Evolutionary conservation across 2,113 vertebrate species (phyloP).

Genomic region (Elachura formosa): DNA sequence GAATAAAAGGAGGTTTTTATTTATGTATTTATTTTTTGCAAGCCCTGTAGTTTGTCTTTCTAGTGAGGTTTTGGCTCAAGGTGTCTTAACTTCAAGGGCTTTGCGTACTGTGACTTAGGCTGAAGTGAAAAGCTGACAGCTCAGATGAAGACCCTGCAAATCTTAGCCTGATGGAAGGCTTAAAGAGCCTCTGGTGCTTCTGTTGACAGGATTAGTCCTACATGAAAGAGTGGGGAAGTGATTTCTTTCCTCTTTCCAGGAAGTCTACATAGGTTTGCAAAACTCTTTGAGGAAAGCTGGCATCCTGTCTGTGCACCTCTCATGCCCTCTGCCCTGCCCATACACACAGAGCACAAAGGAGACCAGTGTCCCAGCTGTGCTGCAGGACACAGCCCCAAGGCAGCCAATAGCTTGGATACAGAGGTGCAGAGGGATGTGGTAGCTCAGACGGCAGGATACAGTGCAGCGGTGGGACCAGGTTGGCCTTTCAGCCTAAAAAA

Average conservation of each 20-base stretch:
- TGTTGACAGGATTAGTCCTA: neutral
- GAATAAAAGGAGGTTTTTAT: neutral
- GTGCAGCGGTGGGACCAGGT: fast-evolving
- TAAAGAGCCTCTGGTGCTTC: neutral
- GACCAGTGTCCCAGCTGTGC: neutral
- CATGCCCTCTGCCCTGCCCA: fast-evolving
- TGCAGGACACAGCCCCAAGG: neutral
- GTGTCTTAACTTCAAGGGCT: slow-evolving; percentile 1
- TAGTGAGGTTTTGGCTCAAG: neutral
- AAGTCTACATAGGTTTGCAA: neutral
- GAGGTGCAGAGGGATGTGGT: neutral
- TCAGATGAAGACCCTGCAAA: neutral
- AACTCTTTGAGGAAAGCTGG: neutral
- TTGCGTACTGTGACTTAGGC: neutral
- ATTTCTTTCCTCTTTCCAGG: neutral
- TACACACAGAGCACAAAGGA: neutral
- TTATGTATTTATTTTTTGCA: neutral
- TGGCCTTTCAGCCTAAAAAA: neutral
- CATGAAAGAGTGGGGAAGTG: neutral
- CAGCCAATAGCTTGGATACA: neutral
- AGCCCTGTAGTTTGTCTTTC: neutral
- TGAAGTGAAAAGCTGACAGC: slow-evolving; percentile 1
- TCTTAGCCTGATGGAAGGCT: neutral
- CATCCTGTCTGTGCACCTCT: neutral
- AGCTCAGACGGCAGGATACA: neutral